These are phyloP conservation scores for Tetrax tetrax DNA, from an alignment of 2,113 vertebrate genomes.

Conservation along the genomic window DNA sequence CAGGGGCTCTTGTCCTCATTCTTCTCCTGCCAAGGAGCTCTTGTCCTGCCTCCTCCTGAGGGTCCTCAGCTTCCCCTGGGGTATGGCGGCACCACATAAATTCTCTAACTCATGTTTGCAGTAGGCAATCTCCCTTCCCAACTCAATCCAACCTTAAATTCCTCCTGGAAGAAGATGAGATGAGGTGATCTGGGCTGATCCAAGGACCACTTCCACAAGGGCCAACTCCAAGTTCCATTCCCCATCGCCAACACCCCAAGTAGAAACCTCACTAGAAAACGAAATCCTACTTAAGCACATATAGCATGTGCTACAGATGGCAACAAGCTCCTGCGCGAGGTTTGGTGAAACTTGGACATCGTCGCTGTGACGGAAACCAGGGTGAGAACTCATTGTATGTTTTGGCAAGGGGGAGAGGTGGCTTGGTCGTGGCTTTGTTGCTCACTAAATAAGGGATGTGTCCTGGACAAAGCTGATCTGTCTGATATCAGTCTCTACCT, in stretches of 20 bases:
- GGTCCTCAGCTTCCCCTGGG: not conserved
- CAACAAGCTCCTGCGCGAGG: not conserved
- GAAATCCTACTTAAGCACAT: not conserved
- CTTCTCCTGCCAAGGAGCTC: not conserved
- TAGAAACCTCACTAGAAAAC: fast-evolving
- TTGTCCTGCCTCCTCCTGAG: not conserved
- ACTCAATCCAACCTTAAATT: not conserved
- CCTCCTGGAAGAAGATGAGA: not conserved
- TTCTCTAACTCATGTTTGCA: not conserved
- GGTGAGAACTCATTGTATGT: not conserved
- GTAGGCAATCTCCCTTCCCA: not conserved
- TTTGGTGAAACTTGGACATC: not conserved
- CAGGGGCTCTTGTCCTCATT: not conserved
- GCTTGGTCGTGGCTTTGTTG: not conserved
- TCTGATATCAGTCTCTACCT: fast-evolving
- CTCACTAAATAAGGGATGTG: no score
- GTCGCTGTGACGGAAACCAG: fast-evolving
- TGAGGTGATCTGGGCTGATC: fast-evolving
- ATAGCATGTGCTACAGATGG: not conserved
- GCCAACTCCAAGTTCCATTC: not conserved
- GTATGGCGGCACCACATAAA: fast-evolving
- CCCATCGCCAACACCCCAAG: not conserved
- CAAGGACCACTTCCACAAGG: fast-evolving
- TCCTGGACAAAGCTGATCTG: not conserved
- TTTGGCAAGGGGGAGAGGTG: not conserved